Conservation (phyloP, 2,797 vertebrate species). For the Rhinophrynus dorsalis region DNA sequence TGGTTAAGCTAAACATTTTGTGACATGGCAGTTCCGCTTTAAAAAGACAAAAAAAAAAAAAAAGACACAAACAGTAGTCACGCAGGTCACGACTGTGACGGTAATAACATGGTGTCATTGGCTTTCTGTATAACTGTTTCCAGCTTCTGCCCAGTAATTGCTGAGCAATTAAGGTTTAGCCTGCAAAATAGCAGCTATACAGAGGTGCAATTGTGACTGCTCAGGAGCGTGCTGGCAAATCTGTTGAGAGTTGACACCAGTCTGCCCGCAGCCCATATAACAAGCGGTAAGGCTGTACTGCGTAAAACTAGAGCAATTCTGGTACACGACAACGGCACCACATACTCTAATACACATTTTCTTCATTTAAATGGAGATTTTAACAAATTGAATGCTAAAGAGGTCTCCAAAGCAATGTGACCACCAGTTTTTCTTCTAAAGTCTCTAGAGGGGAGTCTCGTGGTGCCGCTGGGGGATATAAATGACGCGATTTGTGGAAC, state of each 20-base stretch:
- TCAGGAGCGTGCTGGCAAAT: not conserved
- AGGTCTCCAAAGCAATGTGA: no score
- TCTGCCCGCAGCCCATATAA: not conserved
- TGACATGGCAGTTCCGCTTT: no score
- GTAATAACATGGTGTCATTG: not conserved
- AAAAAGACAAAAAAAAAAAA: not conserved
- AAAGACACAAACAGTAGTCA: not conserved
- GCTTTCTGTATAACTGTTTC: not conserved
- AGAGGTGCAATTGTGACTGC: not conserved
- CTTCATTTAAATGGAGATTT: no score
- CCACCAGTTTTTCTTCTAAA: no score
- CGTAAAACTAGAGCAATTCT: no score
- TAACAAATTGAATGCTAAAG: no score
- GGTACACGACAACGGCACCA: no score
- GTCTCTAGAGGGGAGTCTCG: no score
- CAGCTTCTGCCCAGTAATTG: not conserved
- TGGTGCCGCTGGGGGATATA: no score
- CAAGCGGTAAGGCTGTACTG: not conserved
- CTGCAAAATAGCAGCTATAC: not conserved
- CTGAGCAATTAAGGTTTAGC: not conserved
- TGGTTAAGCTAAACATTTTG: no score
- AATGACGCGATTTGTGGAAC: no score
- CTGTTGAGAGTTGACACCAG: not conserved
- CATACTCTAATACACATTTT: no score
- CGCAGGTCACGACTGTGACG: not conserved